Percentiles rank a stretch among this genome's conserved stretches.
These are phyloP conservation scores for Erpetoichthys calabaricus DNA, from an alignment of 2,797 vertebrate species.

Conservation along the genomic window DNA sequence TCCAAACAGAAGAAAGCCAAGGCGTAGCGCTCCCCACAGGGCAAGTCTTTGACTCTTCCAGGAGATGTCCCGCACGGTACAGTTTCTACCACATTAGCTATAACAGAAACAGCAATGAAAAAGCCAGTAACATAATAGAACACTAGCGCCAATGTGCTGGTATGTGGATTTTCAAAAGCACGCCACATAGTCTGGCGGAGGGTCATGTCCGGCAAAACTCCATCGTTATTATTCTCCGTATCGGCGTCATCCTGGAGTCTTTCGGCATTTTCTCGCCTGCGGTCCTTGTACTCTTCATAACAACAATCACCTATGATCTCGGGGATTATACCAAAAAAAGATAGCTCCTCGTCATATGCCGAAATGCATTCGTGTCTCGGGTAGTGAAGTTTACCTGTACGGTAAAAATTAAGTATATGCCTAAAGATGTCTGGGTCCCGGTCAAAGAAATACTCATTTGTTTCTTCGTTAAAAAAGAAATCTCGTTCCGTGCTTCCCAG, in stretches of 20 bases:
- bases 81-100: constrained; percentile 88
- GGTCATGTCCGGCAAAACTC: constrained; percentile 53
- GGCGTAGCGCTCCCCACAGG: constrained; percentile 81
- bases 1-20: constrained; percentile 96
- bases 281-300: constrained; percentile 94
- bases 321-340: constrained; percentile 89
- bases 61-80: constrained; percentile 68
- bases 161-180: constrained; percentile 93
- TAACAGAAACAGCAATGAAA: constrained; percentile 90
- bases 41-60: constrained; percentile 48
- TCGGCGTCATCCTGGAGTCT: constrained; percentile 82
- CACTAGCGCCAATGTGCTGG: constrained; percentile 85
- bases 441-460: constrained; percentile 87
- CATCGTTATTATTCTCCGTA: constrained; percentile 49
- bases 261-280: constrained; percentile 80
- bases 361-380: constrained; percentile 89
- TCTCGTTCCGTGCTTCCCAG: constrained; percentile 85
- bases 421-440: constrained; percentile 92
- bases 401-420: constrained; percentile 91
- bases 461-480: constrained; percentile 88
- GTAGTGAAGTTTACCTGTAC: constrained; percentile 84
- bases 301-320: constrained; percentile 95
- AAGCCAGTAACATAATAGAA: constrained; percentile 97
- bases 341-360: constrained; percentile 84
- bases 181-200: constrained; percentile 79